Evolutionary conservation across 1,140 invertebrate species (phyloP).

Genomic region (Macrotrachela quadricornifera): DNA sequence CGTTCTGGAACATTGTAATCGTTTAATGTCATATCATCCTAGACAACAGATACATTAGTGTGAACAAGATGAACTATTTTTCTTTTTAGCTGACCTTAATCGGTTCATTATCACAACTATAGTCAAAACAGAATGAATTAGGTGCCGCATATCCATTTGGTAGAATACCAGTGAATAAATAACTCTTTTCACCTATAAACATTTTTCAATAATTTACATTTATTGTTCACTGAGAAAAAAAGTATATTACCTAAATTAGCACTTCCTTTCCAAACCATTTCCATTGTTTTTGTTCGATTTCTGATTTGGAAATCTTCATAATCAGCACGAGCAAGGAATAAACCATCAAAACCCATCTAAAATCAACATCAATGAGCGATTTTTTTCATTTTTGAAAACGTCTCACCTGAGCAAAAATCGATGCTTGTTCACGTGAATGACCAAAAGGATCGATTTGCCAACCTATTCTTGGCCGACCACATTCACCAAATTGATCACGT

Average conservation of each 20-base stretch:
- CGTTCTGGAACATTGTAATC: no score
- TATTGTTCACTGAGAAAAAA: no score
- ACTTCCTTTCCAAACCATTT: conserved; percentile 60
- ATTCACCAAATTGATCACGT: conserved; percentile 58
- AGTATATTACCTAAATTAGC: no score
- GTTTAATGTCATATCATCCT: conserved; percentile 35
- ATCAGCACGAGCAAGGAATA: conserved; percentile 68
- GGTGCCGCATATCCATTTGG: conserved; percentile 60
- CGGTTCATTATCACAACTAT: conserved; percentile 55
- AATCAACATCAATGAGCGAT: no score
- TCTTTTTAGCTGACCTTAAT: conserved; percentile 24
- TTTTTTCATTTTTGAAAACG: no score
- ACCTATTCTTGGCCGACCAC: conserved; percentile 51
- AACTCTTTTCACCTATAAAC: conserved; percentile 17
- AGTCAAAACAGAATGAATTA: conserved; percentile 67
- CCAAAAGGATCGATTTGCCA: conserved; percentile 90
- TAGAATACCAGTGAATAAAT: conserved; percentile 37
- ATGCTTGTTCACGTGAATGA: conserved; percentile 62
- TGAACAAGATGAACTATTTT: neutral
- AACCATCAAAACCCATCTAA: conserved; percentile 51
- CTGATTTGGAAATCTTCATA: conserved; percentile 55
- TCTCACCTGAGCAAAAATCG: no score
- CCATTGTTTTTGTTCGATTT: conserved; percentile 41
- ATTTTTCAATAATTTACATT: no score
- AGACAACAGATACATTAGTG: conserved; percentile 28